Evolutionary conservation across 1,140 invertebrate genomes (phyloP).

Genomic region (Drosophila bifasciata): DNA sequence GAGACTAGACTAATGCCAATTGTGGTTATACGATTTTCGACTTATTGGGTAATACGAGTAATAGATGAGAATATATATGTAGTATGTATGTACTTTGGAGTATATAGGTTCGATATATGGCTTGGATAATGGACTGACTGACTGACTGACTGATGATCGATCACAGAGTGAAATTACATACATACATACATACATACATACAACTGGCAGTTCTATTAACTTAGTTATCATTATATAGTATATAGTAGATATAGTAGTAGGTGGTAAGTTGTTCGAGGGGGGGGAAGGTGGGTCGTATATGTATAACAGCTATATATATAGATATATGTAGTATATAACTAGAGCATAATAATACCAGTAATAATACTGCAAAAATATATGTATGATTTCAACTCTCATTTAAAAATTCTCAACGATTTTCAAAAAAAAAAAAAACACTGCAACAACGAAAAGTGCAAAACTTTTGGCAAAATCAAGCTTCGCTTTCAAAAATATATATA

Average conservation of each 20-base stretch:
- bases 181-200: slow-evolving; percentile 53
- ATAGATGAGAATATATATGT: slow-evolving; percentile 1
- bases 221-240: slow-evolving; percentile 34
- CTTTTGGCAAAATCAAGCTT: slow-evolving; percentile 45
- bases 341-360: slow-evolving; percentile 29
- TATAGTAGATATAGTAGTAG: slow-evolving; percentile 24
- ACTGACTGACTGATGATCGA: slow-evolving; percentile 4
- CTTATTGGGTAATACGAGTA: neutral
- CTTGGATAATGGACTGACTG: slow-evolving; percentile 5
- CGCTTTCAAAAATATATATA: slow-evolving; percentile 28
- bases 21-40: slow-evolving; percentile 1
- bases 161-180: slow-evolving; percentile 37
- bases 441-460: slow-evolving; percentile 64
- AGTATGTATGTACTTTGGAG: neutral
- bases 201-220: slow-evolving; percentile 50
- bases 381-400: slow-evolving; percentile 44
- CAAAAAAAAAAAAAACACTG: too few relatives aligned
- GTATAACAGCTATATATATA: slow-evolving; percentile 28
- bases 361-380: slow-evolving; percentile 29
- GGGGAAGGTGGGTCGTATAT: slow-evolving; percentile 22
- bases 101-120: slow-evolving; percentile 6
- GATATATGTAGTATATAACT: slow-evolving; percentile 27
- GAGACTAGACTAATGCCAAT: slow-evolving; percentile 9
- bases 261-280: slow-evolving; percentile 8
- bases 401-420: slow-evolving; percentile 50